Evolutionary conservation across 1,140 invertebrate genomes (phyloP).

Genomic region (Drosophila nigromelanica): DNA sequence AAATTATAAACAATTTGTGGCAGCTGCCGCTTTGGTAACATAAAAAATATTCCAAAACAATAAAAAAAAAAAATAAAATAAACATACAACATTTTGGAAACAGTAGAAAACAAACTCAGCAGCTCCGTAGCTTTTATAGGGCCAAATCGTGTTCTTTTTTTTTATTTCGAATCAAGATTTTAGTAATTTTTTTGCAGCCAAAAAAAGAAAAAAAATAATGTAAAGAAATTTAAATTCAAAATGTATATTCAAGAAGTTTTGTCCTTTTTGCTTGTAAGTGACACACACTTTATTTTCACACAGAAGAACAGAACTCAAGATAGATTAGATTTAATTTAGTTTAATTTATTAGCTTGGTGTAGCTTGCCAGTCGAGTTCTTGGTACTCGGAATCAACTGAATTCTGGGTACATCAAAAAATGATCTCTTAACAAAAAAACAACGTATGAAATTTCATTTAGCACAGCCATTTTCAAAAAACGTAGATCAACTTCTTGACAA

Average conservation of each 20-base stretch:
- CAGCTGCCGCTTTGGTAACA: slow-evolving; percentile 16
- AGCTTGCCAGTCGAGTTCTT: slow-evolving; percentile 11
- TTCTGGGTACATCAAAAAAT: background rate
- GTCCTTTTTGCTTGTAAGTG: slow-evolving; percentile 49
- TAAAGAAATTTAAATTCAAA: slow-evolving; percentile 39
- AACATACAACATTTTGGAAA: slow-evolving; percentile 61
- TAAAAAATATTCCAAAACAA: slow-evolving; percentile 31
- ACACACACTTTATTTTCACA: slow-evolving; percentile 27
- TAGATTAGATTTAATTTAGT: slow-evolving; percentile 5
- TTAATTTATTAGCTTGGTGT: slow-evolving; percentile 1
- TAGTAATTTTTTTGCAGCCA: background rate
- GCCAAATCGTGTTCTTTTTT: slow-evolving; percentile 73
- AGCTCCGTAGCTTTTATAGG: slow-evolving; percentile 42
- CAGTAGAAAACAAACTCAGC: slow-evolving; percentile 66
- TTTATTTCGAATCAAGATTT: slow-evolving; percentile 24
- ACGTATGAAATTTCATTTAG: slow-evolving; percentile 80
- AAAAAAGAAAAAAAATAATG: slow-evolving; percentile 43
- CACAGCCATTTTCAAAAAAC: slow-evolving; percentile 93
- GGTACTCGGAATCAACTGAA: background rate
- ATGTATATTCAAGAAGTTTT: slow-evolving; percentile 83
- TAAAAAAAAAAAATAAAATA: slow-evolving; percentile 49
- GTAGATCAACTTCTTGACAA: slow-evolving; percentile 96
- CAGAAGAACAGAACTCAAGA: slow-evolving; percentile 16
- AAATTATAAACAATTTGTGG: slow-evolving; percentile 47
- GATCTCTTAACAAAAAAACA: slow-evolving; percentile 51